These are phyloP conservation scores for Norana najaformis DNA, from an alignment of 2,888 invertebrate genomes.

Conservation along the genomic window DNA sequence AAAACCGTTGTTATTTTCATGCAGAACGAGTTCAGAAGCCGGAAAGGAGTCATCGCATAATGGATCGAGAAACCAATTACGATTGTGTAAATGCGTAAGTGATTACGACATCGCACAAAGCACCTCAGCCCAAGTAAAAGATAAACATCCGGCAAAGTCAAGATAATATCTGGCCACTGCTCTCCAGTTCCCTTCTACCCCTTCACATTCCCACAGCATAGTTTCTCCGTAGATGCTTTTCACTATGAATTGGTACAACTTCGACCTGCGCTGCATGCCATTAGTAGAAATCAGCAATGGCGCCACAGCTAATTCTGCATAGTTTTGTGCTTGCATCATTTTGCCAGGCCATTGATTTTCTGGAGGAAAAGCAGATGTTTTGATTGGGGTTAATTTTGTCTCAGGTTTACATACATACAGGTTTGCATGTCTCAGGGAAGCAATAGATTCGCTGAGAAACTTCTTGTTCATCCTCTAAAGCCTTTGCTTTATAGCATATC, in stretches of 20 bases:
- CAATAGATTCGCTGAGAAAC: background rate
- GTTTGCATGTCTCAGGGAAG: too few species aligned
- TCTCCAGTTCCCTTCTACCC: background rate
- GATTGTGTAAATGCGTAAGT: background rate
- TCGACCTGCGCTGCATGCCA: background rate
- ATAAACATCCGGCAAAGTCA: background rate
- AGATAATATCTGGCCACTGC: background rate
- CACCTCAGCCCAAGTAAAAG: background rate
- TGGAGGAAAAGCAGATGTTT: background rate
- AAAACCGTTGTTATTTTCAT: background rate
- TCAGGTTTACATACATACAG: background rate
- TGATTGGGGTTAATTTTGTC: background rate
- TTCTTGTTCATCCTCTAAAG: too few species aligned
- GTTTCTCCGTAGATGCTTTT: background rate
- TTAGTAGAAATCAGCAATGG: background rate
- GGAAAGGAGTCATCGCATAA: background rate
- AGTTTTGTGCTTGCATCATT: background rate
- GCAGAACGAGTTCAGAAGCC: background rate
- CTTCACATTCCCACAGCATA: background rate
- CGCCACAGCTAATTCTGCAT: background rate
- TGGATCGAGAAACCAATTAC: background rate
- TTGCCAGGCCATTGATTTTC: background rate
- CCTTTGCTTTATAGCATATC: too few species aligned
- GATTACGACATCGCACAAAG: background rate
- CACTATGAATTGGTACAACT: background rate